Conservation (phyloP, 2,797 vertebrate species). For the Mus caroli region DNA sequence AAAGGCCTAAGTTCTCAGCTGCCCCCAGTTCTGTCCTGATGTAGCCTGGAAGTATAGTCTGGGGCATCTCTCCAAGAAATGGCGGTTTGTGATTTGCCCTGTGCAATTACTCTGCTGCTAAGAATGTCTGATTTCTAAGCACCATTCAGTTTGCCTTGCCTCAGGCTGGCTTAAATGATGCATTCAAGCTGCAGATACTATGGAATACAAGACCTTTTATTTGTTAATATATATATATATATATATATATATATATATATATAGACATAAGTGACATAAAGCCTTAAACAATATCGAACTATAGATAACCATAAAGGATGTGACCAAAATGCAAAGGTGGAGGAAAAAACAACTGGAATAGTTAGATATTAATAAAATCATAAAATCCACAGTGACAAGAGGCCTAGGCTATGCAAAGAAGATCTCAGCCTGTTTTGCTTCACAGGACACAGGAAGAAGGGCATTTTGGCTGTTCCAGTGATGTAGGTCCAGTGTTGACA, state of each 20-base stretch:
- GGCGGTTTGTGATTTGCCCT: background rate
- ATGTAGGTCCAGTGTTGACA: background rate
- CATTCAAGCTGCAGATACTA: background rate
- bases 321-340: background rate
- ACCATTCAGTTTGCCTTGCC: background rate
- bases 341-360: background rate
- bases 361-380: background rate
- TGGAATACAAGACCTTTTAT: background rate
- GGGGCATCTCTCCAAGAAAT: background rate
- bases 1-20: background rate
- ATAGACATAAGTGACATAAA: background rate
- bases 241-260: background rate
- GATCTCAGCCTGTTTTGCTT: background rate
- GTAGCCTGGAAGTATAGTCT: background rate
- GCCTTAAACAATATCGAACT: background rate
- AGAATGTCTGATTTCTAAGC: background rate
- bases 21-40: background rate
- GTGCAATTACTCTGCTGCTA: background rate
- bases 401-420: background rate
- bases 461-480: background rate
- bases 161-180: background rate
- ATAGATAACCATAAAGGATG: background rate
- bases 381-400: slow-evolving; percentile 6
- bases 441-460: background rate
- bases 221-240: background rate